phyloP scores from a whole-genome alignment of 2,113 vertebrate species.

The Xenotilapia flavipinnis region DNA sequence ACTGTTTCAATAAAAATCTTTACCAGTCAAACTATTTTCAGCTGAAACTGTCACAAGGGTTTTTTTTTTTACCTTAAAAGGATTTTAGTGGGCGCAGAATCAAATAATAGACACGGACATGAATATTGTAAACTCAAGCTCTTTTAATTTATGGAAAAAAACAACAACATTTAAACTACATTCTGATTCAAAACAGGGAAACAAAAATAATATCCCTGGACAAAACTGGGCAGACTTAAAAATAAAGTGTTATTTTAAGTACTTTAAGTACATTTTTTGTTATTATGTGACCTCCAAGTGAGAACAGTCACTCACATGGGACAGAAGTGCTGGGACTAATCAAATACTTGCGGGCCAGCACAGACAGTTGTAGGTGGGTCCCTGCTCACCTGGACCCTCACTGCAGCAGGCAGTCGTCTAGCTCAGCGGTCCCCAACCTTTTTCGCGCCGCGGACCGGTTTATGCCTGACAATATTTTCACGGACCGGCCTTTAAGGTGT shows the following conservation, averaged over 20 bases:
- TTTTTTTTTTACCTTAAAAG: accelerated
- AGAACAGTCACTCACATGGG: neutral
- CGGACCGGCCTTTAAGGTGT: too few species aligned
- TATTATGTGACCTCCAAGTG: neutral
- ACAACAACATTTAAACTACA: neutral
- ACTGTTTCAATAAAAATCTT: neutral
- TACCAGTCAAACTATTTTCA: neutral
- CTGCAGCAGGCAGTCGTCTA: neutral
- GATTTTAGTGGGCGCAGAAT: neutral
- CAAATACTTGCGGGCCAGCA: neutral
- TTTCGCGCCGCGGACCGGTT: too few species aligned
- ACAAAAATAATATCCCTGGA: neutral
- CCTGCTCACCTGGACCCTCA: neutral
- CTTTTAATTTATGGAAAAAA: neutral
- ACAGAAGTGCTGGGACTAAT: neutral
- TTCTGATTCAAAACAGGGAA: accelerated
- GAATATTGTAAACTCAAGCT: neutral
- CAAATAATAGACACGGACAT: neutral
- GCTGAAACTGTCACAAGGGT: accelerated
- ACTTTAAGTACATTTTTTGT: neutral
- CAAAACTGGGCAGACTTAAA: neutral
- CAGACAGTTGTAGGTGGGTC: neutral
- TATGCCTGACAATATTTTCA: too few species aligned
- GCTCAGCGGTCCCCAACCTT: neutral
- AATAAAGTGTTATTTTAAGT: neutral